Evolutionary conservation across 2,888 invertebrate species (phyloP), one percentile per base, ranked within the genome.

Genomic region (Agonopterix alstromeriana): DNA sequence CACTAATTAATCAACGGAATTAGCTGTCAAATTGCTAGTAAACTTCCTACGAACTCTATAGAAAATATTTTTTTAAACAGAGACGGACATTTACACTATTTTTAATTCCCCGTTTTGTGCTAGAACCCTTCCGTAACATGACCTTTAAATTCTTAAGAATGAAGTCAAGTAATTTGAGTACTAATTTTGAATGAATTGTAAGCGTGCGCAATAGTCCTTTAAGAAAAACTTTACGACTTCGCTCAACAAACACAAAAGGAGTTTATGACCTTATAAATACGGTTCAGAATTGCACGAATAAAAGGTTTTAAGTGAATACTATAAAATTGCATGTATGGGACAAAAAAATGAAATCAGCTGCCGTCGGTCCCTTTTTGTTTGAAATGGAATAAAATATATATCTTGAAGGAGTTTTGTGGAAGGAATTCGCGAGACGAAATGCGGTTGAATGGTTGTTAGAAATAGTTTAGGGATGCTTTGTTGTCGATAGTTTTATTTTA

Each of bases 81-180:
- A 27, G 27, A 27, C 9, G 38, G 70, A 72, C 61, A 74, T 77
- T 75, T 74, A 79, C 78, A 79, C 78, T 71, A 72, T 72, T 73
- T 77, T 77, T 76, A 76, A 79, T 79, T 76, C 56, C 56, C 60
- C 57, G 61, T 42, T 10, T 42, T 42, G 11, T 59, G 61, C 54
- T 61, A 59, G 48, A 53, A 63, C 69, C 73, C 62, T 68, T 74
- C 45, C 49, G 80, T 71, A 81, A 77, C 68, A 65, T 61, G 74
- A 78, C 68, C 77, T 27, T 73, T 67, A 50, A 55, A 54, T 63
- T 55, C 63, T 62, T 57, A 60, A 68, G 61, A 68, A 68, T 65
- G 56, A 65, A 82, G 81, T 82, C 82, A 82, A 82, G 82, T 81
- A 82, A 82, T 78, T 73, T 66, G 82, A 82, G 82, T 75, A 81